Evolutionary conservation across 2,888 invertebrate genomes (phyloP).

Genomic region (Rotaria sp.): DNA sequence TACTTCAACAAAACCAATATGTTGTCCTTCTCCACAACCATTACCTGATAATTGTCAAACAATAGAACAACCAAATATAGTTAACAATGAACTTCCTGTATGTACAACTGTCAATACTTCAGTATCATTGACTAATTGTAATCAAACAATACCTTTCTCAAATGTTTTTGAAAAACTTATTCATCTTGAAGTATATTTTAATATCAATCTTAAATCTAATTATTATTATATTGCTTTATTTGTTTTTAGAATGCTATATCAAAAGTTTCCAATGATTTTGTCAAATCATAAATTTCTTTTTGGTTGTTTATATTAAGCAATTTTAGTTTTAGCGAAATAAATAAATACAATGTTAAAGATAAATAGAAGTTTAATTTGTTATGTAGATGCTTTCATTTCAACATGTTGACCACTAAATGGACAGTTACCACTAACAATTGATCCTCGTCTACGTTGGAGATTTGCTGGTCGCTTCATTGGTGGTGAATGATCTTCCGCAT

Average conservation of each 20-base stretch:
- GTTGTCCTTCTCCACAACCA: neutral
- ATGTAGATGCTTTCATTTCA: neutral
- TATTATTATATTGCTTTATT: no score
- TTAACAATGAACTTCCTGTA: neutral
- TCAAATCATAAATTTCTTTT: neutral
- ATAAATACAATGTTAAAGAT: neutral
- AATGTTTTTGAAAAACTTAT: neutral
- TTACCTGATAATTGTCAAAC: neutral
- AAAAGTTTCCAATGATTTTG: neutral
- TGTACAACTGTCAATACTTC: neutral
- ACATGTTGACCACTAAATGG: neutral
- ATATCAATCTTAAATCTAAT: neutral
- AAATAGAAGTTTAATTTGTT: neutral
- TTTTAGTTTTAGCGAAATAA: no score
- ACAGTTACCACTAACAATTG: neutral
- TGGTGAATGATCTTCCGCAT: neutral
- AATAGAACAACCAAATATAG: neutral
- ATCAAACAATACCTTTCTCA: neutral
- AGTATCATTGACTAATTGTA: neutral
- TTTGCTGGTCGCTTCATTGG: neutral
- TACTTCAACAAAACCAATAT: neutral
- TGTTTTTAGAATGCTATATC: neutral
- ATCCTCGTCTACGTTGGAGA: neutral
- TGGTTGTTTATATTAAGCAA: no score
- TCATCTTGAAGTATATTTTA: neutral